Base-by-base conservation (phyloP, 2,888 invertebrate species). In the Oscheius sp. region DNA sequence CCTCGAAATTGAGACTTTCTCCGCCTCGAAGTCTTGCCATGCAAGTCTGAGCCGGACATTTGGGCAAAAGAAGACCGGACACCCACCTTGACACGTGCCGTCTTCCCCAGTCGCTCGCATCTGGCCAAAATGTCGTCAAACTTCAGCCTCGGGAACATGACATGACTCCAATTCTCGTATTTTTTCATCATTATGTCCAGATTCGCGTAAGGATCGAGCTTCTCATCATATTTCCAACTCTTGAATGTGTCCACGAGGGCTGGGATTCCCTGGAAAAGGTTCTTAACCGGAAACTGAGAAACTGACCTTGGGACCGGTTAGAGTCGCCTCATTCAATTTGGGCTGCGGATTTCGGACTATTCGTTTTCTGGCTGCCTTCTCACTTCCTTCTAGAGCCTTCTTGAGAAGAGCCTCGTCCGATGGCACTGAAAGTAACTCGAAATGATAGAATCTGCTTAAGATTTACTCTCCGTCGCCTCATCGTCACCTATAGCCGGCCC, bases 81-180 rank as follows among this genome's bases (percentile, higher is more conserved):
- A 48, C 66, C 55, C 32, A 80, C 77, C 51, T 79, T 81, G 1
- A 84, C 76, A 10, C 63, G 55, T 47, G 79, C 55, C 32, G 80
- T 77, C 5, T 73, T 73, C 60, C 84, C 81, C 3, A 84, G 42
- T n/a, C 75, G 78, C 62, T 84, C 83, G 35, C 79, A 81, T 70
- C 79, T 63, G 33, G 48, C 63, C 29, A 80, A 59, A 13, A 82
- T 73, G 63, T 81, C 80, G 73, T 85, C 81, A 21, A 80, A 81
- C 60, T 79, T 84, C 75, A 77, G 47, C 35, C 77, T 73, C 32
- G 83, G 84, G 35, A 74, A 80, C 75, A 82, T 78, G 35, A 81
- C 60, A 71, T 81, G 79, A 1, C 76, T 76, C 81, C 79, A 81
- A 70, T 84, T 77, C 33, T 80, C 77, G 65, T 79, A 79, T 77